Conservation (phyloP, 92 coral and sea anemone genomes). For the Porites lobata region DNA sequence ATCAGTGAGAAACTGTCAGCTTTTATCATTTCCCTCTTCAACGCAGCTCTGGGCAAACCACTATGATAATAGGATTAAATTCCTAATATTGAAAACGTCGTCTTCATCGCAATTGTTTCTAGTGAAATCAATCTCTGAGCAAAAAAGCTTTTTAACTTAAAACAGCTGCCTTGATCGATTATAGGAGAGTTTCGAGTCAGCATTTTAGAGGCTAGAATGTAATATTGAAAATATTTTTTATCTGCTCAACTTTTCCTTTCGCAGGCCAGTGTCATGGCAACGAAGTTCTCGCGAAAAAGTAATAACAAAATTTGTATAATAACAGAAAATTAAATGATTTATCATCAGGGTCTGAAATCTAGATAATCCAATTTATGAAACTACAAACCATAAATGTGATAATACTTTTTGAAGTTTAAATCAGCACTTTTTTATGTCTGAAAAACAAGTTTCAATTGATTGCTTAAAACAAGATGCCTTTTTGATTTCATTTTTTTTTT, state of each 20-base stretch:
- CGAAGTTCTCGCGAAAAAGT: neutral
- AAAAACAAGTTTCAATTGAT: neutral
- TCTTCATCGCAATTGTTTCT: neutral
- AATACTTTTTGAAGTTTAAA: neutral
- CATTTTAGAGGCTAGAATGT: neutral
- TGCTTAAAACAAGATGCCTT: neutral
- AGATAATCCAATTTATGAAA: conserved; percentile 15
- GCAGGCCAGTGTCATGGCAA: neutral
- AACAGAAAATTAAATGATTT: conserved; percentile 25
- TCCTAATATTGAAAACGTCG: neutral
- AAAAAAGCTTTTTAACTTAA: no score
- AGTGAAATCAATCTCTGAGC: no score
- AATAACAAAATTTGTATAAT: conserved; percentile 6
- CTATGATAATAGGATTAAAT: neutral
- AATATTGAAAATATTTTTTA: neutral
- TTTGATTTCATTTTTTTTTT: neutral
- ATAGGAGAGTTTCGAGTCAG: neutral
- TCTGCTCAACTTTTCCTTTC: neutral
- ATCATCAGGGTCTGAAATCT: neutral
- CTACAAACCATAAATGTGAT: neutral
- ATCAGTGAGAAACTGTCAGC: conserved; percentile 19
- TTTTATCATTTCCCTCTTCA: conserved; percentile 16
- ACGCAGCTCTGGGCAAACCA: neutral
- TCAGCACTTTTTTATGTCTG: no score
- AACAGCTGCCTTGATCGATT: no score